A percentile compares a stretch with the other conserved stretches of the same genome.
Conservation (phyloP, 2,888 invertebrate species). For the Eupithecia abbreviata region DNA sequence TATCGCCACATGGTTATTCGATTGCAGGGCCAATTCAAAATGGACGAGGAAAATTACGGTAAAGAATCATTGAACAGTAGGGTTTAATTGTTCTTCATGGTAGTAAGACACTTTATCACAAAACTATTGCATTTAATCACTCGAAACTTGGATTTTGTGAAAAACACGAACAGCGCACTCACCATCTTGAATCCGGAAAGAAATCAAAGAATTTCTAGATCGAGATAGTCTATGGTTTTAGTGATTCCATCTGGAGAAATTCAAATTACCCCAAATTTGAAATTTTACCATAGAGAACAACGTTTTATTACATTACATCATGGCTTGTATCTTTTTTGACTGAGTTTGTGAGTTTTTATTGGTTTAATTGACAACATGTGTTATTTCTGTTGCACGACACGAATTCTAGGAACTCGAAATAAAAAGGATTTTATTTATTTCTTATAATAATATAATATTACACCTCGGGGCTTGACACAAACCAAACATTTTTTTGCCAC, state of each 20-base stretch:
- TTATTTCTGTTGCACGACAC: background rate
- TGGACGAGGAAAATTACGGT: background rate
- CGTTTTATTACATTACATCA: background rate
- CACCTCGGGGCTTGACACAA: too few relatives aligned
- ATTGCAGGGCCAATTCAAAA: conserved; percentile 12
- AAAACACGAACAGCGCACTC: conserved; percentile 59
- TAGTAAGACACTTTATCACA: background rate
- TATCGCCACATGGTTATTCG: conserved; percentile 71
- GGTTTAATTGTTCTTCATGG: background rate
- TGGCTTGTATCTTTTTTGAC: background rate
- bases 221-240: conserved; percentile 6
- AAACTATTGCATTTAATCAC: background rate
- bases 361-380: background rate
- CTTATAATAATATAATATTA: too few relatives aligned
- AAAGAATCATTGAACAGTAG: background rate
- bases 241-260: background rate
- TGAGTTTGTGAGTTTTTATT: too few relatives aligned
- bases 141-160: conserved; percentile 11
- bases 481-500: too few relatives aligned
- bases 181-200: conserved; percentile 81
- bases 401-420: background rate
- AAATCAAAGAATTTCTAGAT: background rate
- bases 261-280: background rate
- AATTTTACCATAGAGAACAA: background rate
- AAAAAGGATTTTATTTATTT: background rate